phyloP scores from a whole-genome alignment of 2,113 vertebrate genomes.

The Tapirus terrestris region DNA sequence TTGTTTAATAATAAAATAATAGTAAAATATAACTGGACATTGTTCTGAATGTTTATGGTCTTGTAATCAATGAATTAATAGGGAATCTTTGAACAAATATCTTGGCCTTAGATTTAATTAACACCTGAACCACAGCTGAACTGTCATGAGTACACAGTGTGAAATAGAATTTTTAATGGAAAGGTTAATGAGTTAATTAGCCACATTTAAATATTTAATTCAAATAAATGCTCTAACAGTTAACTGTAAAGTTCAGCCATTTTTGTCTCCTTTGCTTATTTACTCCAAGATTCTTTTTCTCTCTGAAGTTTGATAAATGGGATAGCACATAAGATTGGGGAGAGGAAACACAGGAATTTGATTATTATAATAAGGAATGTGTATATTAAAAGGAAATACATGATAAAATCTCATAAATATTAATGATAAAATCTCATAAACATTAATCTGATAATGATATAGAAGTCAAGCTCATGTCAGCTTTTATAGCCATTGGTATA shows the following conservation, averaged over 20 bases:
- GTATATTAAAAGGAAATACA: background rate
- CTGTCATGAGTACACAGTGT: conserved; percentile 77
- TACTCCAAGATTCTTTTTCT: background rate
- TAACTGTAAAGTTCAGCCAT: conserved; percentile 68
- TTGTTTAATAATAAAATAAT: background rate
- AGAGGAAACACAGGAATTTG: background rate
- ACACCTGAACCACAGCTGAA: conserved; percentile 75
- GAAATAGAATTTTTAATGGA: conserved; percentile 84
- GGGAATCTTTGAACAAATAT: conserved; percentile 68
- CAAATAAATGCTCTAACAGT: conserved; percentile 77
- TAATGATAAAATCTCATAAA: background rate
- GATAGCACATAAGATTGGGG: background rate
- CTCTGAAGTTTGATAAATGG: background rate
- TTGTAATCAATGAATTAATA: conserved; percentile 69
- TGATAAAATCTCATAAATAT: background rate
- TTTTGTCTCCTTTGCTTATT: conserved; percentile 73
- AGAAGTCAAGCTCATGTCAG: background rate
- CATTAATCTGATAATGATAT: background rate
- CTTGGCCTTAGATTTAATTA: conserved; percentile 82
- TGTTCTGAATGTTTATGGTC: background rate
- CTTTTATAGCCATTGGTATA: background rate
- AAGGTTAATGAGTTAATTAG: conserved; percentile 88
- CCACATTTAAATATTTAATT: conserved; percentile 85
- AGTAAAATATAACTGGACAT: background rate
- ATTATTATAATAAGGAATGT: background rate